Evolutionary conservation across 2,888 invertebrate species (phyloP), one percentile per base, ranked within the genome.

Genomic region (Craniophora ligustri): DNA sequence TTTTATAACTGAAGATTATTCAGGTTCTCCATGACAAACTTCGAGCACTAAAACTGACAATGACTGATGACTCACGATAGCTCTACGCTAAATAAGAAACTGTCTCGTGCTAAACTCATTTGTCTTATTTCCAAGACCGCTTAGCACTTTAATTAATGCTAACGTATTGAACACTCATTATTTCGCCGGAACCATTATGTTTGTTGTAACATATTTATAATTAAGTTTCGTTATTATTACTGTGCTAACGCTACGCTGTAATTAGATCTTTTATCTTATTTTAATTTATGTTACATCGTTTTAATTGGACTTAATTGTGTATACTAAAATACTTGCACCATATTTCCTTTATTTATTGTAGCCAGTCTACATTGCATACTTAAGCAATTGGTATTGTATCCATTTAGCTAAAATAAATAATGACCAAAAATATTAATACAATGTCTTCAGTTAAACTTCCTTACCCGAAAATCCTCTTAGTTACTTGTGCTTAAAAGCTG

Each of bases 61-160:
- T 77, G 77, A 80, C 56, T 68, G 69, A 78, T 79, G 57, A 50
- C 56, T 51, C 31, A 7, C 26, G 60, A 54, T 57, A 53, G 40
- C 59, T 71, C 63, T 66, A 21, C 34, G 39, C 34, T 60, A 66
- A 76, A 69, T 40, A 55, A 55, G 59, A 74, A 67, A 68, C 61
- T 59, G 64, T 68, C 71, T 59, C 58, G 45, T 63, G 63, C 68
- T 68, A 53, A 66, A 58, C 54, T 64, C 54, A 64, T 72, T 75
- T 69, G 67, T 63, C 67, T 68, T 67, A 66, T 63, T 72, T 59
- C 23, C 32, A 34, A 39, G 38, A 46, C 32, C 23, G 38, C 32
- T 46, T 23, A 30, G 7, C 13, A 23, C 50, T 62, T 38, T 51
- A 41, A 41, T 55, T 55, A 59, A 45, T 30, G 42, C 11, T 32